Conservation (phyloP, 37 sponge, comb jelly and placozoan species). For the Dysidea cf. avara region DNA sequence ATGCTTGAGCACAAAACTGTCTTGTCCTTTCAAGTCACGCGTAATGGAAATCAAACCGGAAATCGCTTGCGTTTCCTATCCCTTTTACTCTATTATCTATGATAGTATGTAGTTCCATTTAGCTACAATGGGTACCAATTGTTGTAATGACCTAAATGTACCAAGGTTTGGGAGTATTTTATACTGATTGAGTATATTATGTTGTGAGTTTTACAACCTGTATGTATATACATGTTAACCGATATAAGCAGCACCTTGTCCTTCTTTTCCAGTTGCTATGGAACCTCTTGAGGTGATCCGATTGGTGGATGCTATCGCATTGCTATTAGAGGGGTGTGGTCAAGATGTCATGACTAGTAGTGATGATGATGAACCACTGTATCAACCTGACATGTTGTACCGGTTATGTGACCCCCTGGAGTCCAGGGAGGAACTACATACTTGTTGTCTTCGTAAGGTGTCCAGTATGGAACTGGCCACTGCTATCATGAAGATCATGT, state of each 20-base stretch:
- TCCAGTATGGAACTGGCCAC: background rate
- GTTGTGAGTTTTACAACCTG: background rate
- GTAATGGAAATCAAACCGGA: too few species aligned
- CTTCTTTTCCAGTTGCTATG: background rate
- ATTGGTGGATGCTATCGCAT: conserved; percentile 16
- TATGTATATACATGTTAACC: background rate
- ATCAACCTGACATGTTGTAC: background rate
- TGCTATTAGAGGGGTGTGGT: too few species aligned
- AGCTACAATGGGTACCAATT: too few species aligned
- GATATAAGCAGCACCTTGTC: background rate
- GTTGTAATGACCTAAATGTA: too few species aligned
- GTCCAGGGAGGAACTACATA: conserved; percentile 3
- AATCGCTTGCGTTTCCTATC: too few species aligned
- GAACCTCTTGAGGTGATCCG: background rate
- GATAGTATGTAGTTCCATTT: too few species aligned
- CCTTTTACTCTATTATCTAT: too few species aligned
- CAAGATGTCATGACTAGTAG: too few species aligned
- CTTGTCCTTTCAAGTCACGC: too few species aligned
- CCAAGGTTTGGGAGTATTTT: background rate
- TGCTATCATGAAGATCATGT: too few species aligned
- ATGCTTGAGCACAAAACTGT: too few species aligned
- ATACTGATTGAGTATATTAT: background rate
- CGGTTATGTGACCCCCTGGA: conserved; percentile 1
- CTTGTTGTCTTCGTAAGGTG: conserved; percentile 3
- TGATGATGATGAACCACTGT: too few species aligned